phyloP scores from a whole-genome alignment of 2,113 vertebrate genomes.

The Anarrhichthys ocellatus region DNA sequence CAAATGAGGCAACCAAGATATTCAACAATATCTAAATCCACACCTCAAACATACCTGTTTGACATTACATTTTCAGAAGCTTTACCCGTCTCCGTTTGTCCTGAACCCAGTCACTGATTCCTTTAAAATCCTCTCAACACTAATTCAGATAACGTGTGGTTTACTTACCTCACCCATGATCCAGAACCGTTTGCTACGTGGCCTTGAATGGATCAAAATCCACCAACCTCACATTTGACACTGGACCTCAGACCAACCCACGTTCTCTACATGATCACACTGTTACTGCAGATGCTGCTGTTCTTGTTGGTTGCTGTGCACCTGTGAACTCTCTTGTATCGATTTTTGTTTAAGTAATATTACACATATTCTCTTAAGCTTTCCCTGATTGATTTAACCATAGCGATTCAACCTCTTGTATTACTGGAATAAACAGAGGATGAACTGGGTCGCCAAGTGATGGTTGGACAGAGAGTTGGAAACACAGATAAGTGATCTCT shows the following conservation, averaged over 20 bases:
- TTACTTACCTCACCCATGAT: not conserved
- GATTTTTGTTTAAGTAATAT: not conserved
- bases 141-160: not conserved
- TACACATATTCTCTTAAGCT: not conserved
- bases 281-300: not conserved
- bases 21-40: not conserved
- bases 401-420: not conserved
- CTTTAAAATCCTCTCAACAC: not conserved
- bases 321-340: not conserved
- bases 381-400: not conserved
- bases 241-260: not conserved
- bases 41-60: not conserved
- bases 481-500: not conserved
- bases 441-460: not conserved
- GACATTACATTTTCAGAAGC: not conserved
- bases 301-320: not conserved
- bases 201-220: not conserved
- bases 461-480: not conserved
- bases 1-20: not conserved
- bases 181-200: not conserved
- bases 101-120: not conserved
- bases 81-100: not conserved
- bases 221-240: not conserved
- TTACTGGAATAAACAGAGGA: constrained; percentile 4
- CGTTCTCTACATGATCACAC: not conserved